Base-by-base conservation (phyloP, 2,888 invertebrate species). In the Pseudococcus longispinus region DNA sequence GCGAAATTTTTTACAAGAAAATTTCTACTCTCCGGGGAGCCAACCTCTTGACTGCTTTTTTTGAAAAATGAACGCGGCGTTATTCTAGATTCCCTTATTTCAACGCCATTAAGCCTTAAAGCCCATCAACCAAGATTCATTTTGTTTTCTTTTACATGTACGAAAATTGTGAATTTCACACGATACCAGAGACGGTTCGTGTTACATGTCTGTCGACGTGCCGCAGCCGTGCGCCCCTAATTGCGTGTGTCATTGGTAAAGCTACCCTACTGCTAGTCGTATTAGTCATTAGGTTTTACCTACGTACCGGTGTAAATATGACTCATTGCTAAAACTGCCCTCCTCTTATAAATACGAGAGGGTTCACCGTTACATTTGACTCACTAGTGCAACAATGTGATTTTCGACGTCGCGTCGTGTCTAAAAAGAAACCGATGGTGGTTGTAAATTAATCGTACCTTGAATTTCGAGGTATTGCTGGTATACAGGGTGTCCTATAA, bases 271-370 rank as follows among this genome's bases (percentile, higher is more conserved):
- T 60, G 60, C 23, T 42, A 11, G 42, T 26, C 42, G 77, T 42
- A 80, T 80, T 80, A 80, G 77, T 80, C 77, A 80, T 80, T 80
- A 80, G 1, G 77, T n/a, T 80, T 80, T 42, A 80, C 42, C 77
- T 80, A 74, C 32, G n/a, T 37, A 37, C 37, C 77, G 77, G 77
- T 80, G 77, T 80, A 80, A 80, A 80, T 80, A 80, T 80, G 77
- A 80, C 77, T 80, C 77, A 80, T 42, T n/a, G 77, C 42, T 80
- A 18, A 42, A 80, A 80, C 42, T 42, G 77, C 77, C 42, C 37
- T 32, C 20, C 20, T 74, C 37, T 37, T 37, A 74, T n/a, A 32
- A 77, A 80, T 42, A 74, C 11, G 70, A 20, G 15, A 42, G 37
- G 77, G 74, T 74, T 80, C 42, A 13, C 23, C 4, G n/a, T 18